Evolutionary conservation across 1,140 invertebrate species (phyloP), one percentile per base, ranked within the genome.

Genomic region (Heliothis subflexa): DNA sequence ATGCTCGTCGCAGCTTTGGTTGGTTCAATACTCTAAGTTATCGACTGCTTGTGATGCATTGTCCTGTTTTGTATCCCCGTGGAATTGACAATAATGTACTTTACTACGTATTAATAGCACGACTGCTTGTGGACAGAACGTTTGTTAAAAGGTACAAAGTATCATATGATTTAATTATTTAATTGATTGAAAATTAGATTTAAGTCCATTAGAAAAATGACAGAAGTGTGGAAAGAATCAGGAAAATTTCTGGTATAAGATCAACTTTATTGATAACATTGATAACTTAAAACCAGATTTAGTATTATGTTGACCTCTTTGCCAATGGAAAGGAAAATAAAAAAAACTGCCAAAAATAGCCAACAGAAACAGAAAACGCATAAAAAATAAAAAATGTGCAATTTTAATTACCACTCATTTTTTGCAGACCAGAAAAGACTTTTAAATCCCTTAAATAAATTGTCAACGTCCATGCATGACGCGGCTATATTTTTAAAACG

Each of bases 401-500:
- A 40, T 40, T 40, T 40, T 40, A 40, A 40, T 7, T 40, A 7
- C 33, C 33, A 40, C 33, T 40, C 33, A 64, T 18, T 18, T 64
- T 47, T 16, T 7, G 14, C 28, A 10, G 16, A 14, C 40, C 61
- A 47, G 33, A 62, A 64, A 47, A 62, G 33, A 40, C n/a, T 40
- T 40, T 61, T 64, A 4, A 11, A 9, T 45, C n/a, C 61, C 14
- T 47, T 49, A 73, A 49, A 40, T 47, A 25, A 9, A 12, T n/a
- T 73, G 55, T 73, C 54, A 59, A 73, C 33, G 10, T 49, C 4
- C n/a, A 25, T 21, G 13, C 55, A 33, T 14, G 71, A 18, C 33
- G 47, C 7, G 54, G 16, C 45, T 21, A 73, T 59, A 57, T 59
- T 73, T 73, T 73, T 73, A 61, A 72, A 61, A 16, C 55, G 71